Evolutionary conservation across 2,113 vertebrate species (phyloP).

Genomic region (Steatornis caripensis): DNA sequence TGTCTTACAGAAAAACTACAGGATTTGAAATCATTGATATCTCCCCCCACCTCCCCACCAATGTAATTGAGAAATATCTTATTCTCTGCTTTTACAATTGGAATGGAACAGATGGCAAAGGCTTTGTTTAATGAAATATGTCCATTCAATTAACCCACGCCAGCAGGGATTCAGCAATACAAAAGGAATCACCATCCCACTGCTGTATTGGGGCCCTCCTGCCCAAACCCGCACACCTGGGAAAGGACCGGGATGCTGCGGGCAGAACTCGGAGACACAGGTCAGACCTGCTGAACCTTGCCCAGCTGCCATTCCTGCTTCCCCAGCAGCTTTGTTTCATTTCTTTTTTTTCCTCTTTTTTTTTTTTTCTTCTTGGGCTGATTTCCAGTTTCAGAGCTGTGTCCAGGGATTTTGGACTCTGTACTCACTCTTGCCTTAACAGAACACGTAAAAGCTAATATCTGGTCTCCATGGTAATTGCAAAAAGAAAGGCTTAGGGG

Average conservation of each 20-base stretch:
- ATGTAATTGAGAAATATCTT: slow-evolving; percentile 64
- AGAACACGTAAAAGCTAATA: fast-evolving
- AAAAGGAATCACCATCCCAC: background rate
- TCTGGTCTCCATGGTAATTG: fast-evolving
- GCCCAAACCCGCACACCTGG: background rate
- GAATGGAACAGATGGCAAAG: slow-evolving; percentile 63
- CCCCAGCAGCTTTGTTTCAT: background rate
- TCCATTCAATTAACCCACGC: slow-evolving; percentile 70
- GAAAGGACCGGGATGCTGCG: fast-evolving
- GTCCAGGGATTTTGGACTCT: background rate
- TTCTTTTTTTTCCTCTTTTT: no score
- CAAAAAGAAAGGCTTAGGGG: background rate
- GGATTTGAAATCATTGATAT: slow-evolving; percentile 17
- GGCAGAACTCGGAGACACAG: background rate
- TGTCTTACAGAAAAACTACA: background rate
- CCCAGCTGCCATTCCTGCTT: background rate
- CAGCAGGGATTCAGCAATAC: slow-evolving; percentile 37
- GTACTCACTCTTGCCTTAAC: background rate
- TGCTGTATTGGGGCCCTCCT: background rate
- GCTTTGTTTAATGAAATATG: slow-evolving; percentile 77
- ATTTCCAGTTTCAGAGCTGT: background rate
- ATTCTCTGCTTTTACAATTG: slow-evolving; percentile 59
- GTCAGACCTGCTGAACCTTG: background rate
- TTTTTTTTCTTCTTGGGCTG: fast-evolving
- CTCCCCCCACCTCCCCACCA: background rate